These are phyloP conservation scores for Pelecanoides urinatrix DNA, from an alignment of 2,113 vertebrate species.

Conservation along the genomic window DNA sequence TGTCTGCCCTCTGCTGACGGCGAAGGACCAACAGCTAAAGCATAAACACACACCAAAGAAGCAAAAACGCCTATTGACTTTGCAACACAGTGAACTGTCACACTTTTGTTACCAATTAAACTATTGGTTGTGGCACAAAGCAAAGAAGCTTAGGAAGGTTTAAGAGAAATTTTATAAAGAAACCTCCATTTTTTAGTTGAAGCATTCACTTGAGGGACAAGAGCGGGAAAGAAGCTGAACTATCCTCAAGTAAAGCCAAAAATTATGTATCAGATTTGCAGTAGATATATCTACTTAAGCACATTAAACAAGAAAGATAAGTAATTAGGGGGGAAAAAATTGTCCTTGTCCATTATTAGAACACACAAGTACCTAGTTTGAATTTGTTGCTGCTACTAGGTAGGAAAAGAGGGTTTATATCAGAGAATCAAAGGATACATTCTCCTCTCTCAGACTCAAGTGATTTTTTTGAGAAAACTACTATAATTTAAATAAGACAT, in stretches of 20 bases:
- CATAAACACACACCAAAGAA: background rate
- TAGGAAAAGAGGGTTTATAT: background rate
- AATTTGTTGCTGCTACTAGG: background rate
- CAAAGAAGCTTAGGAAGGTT: background rate
- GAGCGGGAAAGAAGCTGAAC: background rate
- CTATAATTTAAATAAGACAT: background rate
- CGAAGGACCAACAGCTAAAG: background rate
- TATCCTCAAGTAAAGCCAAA: background rate
- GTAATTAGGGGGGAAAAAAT: background rate
- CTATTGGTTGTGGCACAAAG: background rate
- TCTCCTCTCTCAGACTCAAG: background rate
- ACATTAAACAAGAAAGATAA: background rate
- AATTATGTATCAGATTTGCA: background rate
- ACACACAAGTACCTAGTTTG: background rate
- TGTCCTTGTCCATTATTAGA: background rate
- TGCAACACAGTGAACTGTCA: background rate
- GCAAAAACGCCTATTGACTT: background rate
- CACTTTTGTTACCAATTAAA: background rate
- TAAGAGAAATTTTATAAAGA: background rate
- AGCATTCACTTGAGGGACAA: background rate
- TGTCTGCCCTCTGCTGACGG: background rate
- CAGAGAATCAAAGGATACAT: background rate
- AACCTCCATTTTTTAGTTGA: background rate
- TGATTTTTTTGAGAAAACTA: background rate
- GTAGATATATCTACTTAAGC: background rate